Conservation (phyloP, 2,113 vertebrate species). For the Gallinago undulata region DNA sequence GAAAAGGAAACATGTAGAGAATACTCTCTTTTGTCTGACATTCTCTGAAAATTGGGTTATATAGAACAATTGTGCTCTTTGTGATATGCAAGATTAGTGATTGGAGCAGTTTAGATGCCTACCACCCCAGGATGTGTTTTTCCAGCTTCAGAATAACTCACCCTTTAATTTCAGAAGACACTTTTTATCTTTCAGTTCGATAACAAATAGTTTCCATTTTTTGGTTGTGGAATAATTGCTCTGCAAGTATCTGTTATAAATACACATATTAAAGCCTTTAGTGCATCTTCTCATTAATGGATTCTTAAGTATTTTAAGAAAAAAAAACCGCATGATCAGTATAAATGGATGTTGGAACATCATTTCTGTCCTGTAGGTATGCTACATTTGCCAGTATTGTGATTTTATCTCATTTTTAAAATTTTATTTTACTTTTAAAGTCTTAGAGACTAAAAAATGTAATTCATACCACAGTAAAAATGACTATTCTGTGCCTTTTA, state of each 20-base stretch:
- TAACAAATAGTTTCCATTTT: neutral
- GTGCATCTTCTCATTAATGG: neutral
- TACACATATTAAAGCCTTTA: neutral
- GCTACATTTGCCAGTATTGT: neutral
- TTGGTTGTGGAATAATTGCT: neutral
- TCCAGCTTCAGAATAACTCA: neutral
- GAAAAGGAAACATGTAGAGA: neutral
- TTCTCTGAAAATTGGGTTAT: neutral
- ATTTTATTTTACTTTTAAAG: neutral
- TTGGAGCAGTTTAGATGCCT: neutral
- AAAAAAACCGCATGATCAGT: neutral
- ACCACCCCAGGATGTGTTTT: neutral
- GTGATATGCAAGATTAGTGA: neutral
- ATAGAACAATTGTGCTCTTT: neutral
- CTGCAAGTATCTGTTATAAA: neutral
- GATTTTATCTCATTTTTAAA: neutral
- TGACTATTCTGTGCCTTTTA: neutral
- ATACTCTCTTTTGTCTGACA: neutral
- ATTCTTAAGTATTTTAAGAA: neutral
- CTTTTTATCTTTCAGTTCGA: neutral
- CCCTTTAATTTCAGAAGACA: neutral
- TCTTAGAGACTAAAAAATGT: neutral
- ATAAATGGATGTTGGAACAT: neutral
- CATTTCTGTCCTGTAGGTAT: neutral
- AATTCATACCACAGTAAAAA: neutral